phyloP scores from a whole-genome alignment of 2,113 vertebrate species.

The Plecturocebus donacophilus region DNA sequence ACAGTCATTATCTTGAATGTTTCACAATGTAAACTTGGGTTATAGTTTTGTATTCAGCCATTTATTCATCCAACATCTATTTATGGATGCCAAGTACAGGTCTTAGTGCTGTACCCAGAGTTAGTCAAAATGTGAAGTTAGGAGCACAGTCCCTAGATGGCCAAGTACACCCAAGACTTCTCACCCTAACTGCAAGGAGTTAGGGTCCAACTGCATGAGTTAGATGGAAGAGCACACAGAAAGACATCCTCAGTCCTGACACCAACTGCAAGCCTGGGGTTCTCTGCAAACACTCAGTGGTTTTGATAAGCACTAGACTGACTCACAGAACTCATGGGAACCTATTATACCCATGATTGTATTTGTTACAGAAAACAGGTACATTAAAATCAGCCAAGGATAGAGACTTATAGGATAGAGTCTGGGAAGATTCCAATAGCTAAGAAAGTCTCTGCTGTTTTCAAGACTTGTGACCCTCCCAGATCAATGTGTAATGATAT shows the following conservation, averaged over 20 bases:
- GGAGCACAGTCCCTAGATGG: neutral
- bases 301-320: neutral
- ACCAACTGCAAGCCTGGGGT: neutral
- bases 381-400: neutral
- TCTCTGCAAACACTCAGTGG: neutral
- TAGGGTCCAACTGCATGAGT: neutral
- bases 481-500: accelerated
- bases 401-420: too few relatives aligned
- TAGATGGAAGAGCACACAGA: too few relatives aligned
- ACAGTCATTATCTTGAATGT: neutral
- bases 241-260: neutral
- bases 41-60: neutral
- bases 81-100: neutral
- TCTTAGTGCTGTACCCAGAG: neutral
- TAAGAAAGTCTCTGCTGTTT: neutral
- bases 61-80: neutral
- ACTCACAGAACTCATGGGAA: neutral
- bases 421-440: neutral
- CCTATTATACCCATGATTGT: accelerated
- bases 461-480: accelerated
- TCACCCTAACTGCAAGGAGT: neutral
- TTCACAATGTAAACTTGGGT: neutral
- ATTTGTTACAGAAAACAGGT: accelerated
- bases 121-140: neutral
- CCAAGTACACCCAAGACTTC: neutral